A percentile compares a stretch with the other conserved stretches of the same genome.
Evolutionary conservation across 2,113 vertebrate genomes (phyloP).

Genomic region (Boulengeromyrus knoepffleri): DNA sequence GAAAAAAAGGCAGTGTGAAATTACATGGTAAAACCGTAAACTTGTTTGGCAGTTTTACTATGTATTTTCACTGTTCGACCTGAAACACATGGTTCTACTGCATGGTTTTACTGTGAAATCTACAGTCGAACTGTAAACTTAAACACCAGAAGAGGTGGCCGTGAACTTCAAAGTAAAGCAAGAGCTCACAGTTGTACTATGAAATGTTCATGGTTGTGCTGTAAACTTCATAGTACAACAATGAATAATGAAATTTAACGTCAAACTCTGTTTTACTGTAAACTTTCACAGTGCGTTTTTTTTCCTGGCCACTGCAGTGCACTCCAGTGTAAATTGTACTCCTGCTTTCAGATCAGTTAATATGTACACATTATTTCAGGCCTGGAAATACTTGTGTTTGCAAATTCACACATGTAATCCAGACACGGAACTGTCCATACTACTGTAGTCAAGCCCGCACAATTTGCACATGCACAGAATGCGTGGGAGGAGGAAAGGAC

Average conservation of each 20-base stretch:
- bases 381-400: background rate
- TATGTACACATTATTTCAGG: background rate
- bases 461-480: background rate
- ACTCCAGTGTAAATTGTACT: background rate
- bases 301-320: background rate
- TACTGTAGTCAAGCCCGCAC: background rate
- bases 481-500: background rate
- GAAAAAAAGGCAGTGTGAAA: background rate
- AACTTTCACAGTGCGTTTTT: background rate
- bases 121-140: background rate
- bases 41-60: background rate
- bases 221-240: too few relatives aligned
- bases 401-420: background rate
- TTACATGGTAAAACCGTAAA: background rate
- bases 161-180: too few relatives aligned
- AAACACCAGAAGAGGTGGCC: background rate
- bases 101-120: background rate
- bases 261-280: background rate
- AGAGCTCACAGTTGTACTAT: too few relatives aligned
- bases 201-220: too few relatives aligned
- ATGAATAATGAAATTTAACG: too few relatives aligned
- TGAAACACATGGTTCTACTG: too few relatives aligned
- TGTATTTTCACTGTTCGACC: background rate
- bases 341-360: background rate
- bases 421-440: background rate